Base-by-base conservation (phyloP, 2,797 vertebrate genomes). In the Scomberomorus guttatus region DNA sequence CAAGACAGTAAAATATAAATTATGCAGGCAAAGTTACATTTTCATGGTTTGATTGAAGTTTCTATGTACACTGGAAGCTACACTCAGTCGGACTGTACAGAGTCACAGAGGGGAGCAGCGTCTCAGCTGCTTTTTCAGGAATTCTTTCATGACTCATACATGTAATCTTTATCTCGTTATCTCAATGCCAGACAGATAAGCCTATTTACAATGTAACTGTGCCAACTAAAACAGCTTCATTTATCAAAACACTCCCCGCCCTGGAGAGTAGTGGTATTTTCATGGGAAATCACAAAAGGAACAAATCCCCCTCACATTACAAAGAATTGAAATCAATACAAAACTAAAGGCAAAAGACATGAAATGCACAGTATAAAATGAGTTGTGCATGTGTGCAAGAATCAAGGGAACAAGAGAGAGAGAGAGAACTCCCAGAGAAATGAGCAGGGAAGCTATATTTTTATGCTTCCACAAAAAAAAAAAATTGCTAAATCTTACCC, bases 1-100 rank as follows among this genome's bases (percentile, higher is more conserved):
- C 94, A 94, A 93, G 93, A 95, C 93, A 94, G 77, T 95, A 93
- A 95, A 93, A 87, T 90, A 92, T 77, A 92, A 91, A 89, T 91
- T 90, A 94, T 85, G 93, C 94, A 95, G 93, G 94, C 94, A 95
- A 89, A 91, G 86, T 90, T 93, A 94, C 91, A 93, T 88, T 87
- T 93, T 85, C 84, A 87, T 75, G 84, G 89, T 93, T 94, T 90
- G 92, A 90, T 87, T 90, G 92, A 89, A 85, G 80, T 79, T 77
- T 93, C 85, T 91, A 89, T 90, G 77, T 94, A 93, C 89, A 93
- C 78, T 67, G 61, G 87, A 88, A 84, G 90, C 87, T 90, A 91
- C 86, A 74, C 83, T 86, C 72, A 68, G 69, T 85, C 64, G 17
- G 77, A 72, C 80, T 89, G 85, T 88, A 88, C 88, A 84, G 80